Conservation (phyloP, 2,888 invertebrate genomes). For the Neria commutata region DNA sequence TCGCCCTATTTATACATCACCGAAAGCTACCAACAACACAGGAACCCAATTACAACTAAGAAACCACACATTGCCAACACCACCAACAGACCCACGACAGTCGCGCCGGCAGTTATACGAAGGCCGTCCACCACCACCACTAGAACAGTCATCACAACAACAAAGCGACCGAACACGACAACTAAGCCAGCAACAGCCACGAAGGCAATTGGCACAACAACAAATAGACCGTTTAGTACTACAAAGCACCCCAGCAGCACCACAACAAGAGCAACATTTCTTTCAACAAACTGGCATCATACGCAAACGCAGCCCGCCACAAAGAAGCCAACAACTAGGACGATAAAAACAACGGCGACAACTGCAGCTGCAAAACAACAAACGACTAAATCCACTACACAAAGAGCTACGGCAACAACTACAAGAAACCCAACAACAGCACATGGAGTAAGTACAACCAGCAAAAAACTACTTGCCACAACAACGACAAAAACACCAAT, state of each 20-base stretch:
- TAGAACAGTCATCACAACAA: conserved; percentile 15
- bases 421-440: conserved; percentile 9
- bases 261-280: neutral
- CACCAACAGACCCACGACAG: conserved; percentile 15
- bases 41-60: neutral
- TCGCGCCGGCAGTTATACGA: conserved; percentile 7
- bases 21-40: conserved; percentile 4
- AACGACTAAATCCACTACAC: conserved; percentile 11
- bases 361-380: conserved; percentile 7
- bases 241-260: too few relatives aligned
- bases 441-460: conserved; percentile 5
- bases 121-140: conserved; percentile 5
- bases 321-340: conserved; percentile 4
- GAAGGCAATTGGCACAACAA: conserved; percentile 10
- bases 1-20: too few relatives aligned
- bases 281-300: neutral
- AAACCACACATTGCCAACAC: neutral
- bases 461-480: neutral
- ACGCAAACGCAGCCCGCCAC: neutral
- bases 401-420: neutral
- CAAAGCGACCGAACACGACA: conserved; percentile 4
- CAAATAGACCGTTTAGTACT: too few relatives aligned
- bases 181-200: conserved; percentile 15
- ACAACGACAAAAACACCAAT: conserved; percentile 18
- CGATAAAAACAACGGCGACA: conserved; percentile 7